A percentile compares a stretch with the other conserved stretches of the same genome.
These are phyloP conservation scores for Apomyelois bistriatella DNA, from an alignment of 2,888 invertebrate species.

Conservation along the genomic window DNA sequence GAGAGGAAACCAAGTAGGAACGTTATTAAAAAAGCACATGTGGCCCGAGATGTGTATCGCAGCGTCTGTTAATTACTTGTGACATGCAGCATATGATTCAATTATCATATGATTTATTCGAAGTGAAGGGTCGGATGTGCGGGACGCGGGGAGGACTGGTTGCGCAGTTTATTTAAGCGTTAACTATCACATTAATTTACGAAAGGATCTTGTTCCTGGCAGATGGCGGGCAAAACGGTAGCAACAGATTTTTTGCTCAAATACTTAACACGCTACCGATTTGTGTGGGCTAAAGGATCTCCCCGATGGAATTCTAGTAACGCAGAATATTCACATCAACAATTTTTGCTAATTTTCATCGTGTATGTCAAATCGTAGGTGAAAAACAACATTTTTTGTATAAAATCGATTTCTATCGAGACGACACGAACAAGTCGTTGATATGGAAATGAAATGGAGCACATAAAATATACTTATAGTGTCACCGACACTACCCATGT, in stretches of 20 bases:
- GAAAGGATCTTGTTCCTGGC: conserved; percentile 56
- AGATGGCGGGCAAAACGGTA: conserved; percentile 64
- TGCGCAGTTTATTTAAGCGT: conserved; percentile 64
- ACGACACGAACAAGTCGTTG: conserved; percentile 11
- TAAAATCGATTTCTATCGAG: background rate
- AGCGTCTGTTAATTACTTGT: conserved; percentile 76
- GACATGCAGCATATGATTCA: conserved; percentile 80
- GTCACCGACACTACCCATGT: conserved; percentile 11
- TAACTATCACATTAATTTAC: conserved; percentile 67
- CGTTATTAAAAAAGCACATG: conserved; percentile 78
- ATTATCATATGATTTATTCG: conserved; percentile 78
- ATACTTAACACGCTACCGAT: conserved; percentile 56
- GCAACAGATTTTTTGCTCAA: conserved; percentile 43
- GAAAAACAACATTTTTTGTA: conserved; percentile 4
- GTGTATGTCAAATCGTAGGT: background rate
- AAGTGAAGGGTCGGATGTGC: conserved; percentile 45
- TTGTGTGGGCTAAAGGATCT: conserved; percentile 52
- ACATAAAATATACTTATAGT: conserved; percentile 9
- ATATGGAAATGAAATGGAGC: conserved; percentile 14
- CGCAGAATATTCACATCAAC: conserved; percentile 23
- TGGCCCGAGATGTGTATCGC: conserved; percentile 75
- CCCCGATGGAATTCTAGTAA: conserved; percentile 20
- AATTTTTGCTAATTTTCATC: conserved; percentile 13
- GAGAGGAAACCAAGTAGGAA: conserved; percentile 65
- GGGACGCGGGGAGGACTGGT: conserved; percentile 41